Conservation (phyloP, 2,797 vertebrate genomes). For the Aphelocoma californica region DNA sequence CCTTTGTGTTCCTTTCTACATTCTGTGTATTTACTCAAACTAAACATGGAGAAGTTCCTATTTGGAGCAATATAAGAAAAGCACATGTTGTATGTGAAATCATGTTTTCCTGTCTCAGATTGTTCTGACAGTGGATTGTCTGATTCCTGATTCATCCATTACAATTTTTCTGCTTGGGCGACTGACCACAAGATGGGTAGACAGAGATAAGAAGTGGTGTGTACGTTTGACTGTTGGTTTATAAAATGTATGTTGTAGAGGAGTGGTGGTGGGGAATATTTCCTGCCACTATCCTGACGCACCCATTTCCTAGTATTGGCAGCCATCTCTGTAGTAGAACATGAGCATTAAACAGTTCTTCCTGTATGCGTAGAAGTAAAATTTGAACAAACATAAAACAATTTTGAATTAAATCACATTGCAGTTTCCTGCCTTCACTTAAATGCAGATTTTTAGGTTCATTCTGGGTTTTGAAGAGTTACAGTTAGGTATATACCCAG, state of each 20-base stretch:
- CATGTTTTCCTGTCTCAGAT: not conserved
- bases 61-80: not conserved
- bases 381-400: not conserved
- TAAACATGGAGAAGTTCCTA: not conserved
- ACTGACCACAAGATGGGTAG: not conserved
- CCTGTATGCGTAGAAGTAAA: not conserved
- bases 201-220: not conserved
- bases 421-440: not conserved
- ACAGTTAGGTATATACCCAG: not conserved
- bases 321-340: not conserved
- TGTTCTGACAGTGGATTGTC: not conserved
- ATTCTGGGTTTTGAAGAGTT: not conserved
- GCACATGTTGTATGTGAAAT: not conserved
- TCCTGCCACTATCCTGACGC: fast-evolving
- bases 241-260: not conserved
- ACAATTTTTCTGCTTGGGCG: not conserved
- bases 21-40: not conserved
- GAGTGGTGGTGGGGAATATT: not conserved
- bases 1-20: not conserved
- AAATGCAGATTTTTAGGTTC: not conserved
- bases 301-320: not conserved
- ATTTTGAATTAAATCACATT: not conserved
- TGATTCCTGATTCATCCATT: not conserved
- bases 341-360: not conserved
- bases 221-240: not conserved